Evolutionary conservation across 2,797 vertebrate species (phyloP), one percentile per base, ranked within the genome.

Genomic region (Dermochelys coriacea): DNA sequence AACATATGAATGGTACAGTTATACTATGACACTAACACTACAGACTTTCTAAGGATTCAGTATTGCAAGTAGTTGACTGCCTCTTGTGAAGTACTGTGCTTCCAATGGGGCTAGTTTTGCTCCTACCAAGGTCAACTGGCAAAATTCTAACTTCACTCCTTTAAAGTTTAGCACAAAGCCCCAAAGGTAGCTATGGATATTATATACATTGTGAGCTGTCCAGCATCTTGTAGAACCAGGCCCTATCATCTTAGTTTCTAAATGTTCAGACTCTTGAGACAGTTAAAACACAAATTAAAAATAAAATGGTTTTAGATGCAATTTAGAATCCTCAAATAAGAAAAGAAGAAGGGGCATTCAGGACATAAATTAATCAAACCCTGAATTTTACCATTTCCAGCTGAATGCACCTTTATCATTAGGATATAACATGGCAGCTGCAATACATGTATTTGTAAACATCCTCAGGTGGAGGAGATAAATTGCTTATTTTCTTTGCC

Each of bases 251-350:
- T 12, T 51, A 88, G 9, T 4, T 41, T 4, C 16, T 90, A 1
- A 59, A 79, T 5, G 37, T 4, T 50, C 14, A 9, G 86, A 82
- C 18, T 1, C 2, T 16, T 15, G 14, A 84, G 21, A 82, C 5
- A 16, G 21, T 61, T 52, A 27, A 15, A 57, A 71, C 3, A 0
- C 5, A 0, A 0, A 41, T 41, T 41, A 71, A 71, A 71, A 71
- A 71, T 71, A 41, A 71, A 71, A 41, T 71, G 16, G 18, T 12
- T 52, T 91, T 11, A 9, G 0, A 21, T 64, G 10, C 21, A 2
- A n/a, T 84, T 80, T 41, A 84, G 3, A 1, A 61, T 45, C 12
- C 5, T 54, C 23, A 86, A 16, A 51, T 37, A 85, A 45, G 5
- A 51, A 79, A 25, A 0, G 0, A 19, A 47, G 29, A 37, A 59